phyloP scores from a whole-genome alignment of 2,888 invertebrate species.

The Cryptocheilus praepositus region DNA sequence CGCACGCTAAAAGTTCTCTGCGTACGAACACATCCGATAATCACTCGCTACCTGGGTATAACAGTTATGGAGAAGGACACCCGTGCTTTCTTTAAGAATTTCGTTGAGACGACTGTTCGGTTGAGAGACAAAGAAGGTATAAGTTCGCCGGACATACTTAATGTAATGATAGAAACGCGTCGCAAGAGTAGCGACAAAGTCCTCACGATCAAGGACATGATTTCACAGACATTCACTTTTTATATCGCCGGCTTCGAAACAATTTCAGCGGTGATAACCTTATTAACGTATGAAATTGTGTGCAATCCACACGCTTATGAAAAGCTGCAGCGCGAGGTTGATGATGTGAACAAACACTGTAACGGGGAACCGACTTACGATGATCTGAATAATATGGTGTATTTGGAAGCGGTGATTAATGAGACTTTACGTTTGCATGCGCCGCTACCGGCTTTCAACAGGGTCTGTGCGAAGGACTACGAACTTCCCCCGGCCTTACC shows the following conservation, averaged over 20 bases:
- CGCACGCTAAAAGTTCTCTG: conserved; percentile 43
- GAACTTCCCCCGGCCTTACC: conserved; percentile 66
- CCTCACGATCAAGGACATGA: conserved; percentile 69
- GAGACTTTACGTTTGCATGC: conserved; percentile 63
- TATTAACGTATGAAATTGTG: conserved; percentile 53
- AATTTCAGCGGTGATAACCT: conserved; percentile 53
- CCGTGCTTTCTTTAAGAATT: conserved; percentile 54
- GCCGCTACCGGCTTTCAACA: conserved; percentile 58
- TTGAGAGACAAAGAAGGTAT: conserved; percentile 35
- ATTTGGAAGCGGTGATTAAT: conserved; percentile 76
- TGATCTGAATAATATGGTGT: conserved; percentile 74
- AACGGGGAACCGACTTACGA: conserved; percentile 72
- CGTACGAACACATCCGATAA: conserved; percentile 21
- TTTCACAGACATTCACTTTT: conserved; percentile 73
- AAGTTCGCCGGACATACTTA: conserved; percentile 75
- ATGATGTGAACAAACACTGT: conserved; percentile 55
- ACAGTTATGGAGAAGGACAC: too few relatives aligned
- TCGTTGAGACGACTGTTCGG: conserved; percentile 30
- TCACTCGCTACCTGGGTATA: too few relatives aligned
- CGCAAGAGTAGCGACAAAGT: conserved; percentile 32
- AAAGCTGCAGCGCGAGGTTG: conserved; percentile 68
- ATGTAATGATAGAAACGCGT: conserved; percentile 76
- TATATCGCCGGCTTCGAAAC: conserved; percentile 65
- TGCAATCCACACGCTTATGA: conserved; percentile 74
- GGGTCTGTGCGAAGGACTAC: conserved; percentile 66